Percentiles rank a stretch among this genome's conserved stretches.
These are phyloP conservation scores for Tiaroga cobitis DNA, from an alignment of 2,797 vertebrate genomes.

Conservation along the genomic window DNA sequence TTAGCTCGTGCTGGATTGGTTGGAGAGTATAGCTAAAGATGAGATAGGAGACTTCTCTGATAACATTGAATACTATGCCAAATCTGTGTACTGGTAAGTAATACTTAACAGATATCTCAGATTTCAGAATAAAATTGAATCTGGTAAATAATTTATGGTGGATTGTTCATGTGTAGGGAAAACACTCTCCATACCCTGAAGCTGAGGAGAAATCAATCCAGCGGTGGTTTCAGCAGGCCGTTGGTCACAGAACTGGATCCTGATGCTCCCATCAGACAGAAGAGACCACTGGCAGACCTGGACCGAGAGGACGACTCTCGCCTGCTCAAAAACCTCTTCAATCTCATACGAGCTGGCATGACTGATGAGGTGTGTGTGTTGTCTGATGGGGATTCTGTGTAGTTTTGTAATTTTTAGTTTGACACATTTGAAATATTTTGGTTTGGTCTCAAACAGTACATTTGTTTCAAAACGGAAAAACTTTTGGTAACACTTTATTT, in stretches of 20 bases:
- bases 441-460: too few relatives aligned
- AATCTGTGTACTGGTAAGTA: constrained; percentile 96
- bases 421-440: neutral
- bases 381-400: neutral
- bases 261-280: constrained; percentile 94
- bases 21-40: constrained; percentile 97
- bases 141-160: neutral
- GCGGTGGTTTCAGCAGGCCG: constrained; percentile 79
- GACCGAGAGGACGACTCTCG: constrained; percentile 93
- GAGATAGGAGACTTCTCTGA: constrained; percentile 95
- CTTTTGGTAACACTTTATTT: too few relatives aligned
- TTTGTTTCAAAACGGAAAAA: too few relatives aligned
- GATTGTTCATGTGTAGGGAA: constrained; percentile 80
- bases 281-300: constrained; percentile 92
- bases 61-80: constrained; percentile 97
- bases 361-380: constrained; percentile 86
- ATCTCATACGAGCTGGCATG: constrained; percentile 94
- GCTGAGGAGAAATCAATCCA: constrained; percentile 79
- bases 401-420: neutral
- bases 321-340: constrained; percentile 93
- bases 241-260: constrained; percentile 97
- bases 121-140: neutral
- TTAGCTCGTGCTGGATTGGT: constrained; percentile 96
- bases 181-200: constrained; percentile 92
- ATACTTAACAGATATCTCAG: too few relatives aligned